Conservation (phyloP, 1,140 invertebrate genomes). For the Protaetia brevitarsis region DNA sequence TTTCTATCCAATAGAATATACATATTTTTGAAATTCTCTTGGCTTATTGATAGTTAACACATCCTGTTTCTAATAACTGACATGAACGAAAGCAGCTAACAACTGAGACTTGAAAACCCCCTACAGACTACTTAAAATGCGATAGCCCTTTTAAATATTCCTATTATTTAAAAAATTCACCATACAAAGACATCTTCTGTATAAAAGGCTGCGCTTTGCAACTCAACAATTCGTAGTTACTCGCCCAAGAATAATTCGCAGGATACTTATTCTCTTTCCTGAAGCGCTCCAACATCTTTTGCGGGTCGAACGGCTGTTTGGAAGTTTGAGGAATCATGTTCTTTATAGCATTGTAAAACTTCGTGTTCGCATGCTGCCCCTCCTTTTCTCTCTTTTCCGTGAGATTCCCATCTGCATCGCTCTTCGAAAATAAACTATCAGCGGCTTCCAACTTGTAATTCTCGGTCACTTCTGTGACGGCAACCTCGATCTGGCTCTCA, state of each 20-base stretch:
- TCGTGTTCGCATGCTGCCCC: background rate
- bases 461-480: background rate
- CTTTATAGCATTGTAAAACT: no score
- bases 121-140: background rate
- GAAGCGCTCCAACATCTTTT: slow-evolving; percentile 20
- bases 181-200: slow-evolving; percentile 62
- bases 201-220: slow-evolving; percentile 65
- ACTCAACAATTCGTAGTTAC: slow-evolving; percentile 56
- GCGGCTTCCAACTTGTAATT: background rate
- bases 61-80: no score
- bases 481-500: background rate
- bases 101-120: no score
- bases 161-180: slow-evolving; percentile 57
- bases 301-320: background rate
- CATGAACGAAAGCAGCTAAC: no score
- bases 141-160: background rate
- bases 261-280: slow-evolving; percentile 19
- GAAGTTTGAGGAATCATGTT: background rate
- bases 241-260: slow-evolving; percentile 34
- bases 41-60: no score
- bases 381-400: background rate
- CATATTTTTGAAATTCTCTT: no score
- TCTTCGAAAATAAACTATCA: background rate
- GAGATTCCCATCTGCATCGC: background rate
- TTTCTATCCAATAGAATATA: no score